These are phyloP conservation scores for Hydrolagus affinis DNA, from an alignment of 2,113 vertebrate genomes.

Conservation along the genomic window DNA sequence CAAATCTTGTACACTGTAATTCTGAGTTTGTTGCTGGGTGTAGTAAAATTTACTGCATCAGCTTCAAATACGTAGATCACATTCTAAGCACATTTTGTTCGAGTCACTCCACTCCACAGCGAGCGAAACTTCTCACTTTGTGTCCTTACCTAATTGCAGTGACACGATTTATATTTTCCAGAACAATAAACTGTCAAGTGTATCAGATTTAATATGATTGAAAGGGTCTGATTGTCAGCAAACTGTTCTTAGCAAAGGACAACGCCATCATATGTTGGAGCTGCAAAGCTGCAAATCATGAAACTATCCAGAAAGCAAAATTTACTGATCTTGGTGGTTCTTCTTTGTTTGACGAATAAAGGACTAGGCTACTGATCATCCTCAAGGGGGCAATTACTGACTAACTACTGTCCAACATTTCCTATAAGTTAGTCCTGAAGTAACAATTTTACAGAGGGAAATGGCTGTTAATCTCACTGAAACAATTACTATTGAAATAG, in stretches of 20 bases:
- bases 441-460: neutral
- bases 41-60: too few species aligned
- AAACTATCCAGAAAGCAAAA: neutral
- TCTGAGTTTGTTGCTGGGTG: neutral
- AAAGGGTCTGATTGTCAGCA: conserved; percentile 4
- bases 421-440: neutral
- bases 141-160: neutral
- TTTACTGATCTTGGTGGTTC: neutral
- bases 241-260: neutral
- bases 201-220: conserved; percentile 19
- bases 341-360: neutral
- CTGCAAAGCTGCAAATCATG: neutral
- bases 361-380: too few species aligned
- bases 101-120: too few species aligned
- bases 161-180: conserved; percentile 2
- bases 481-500: neutral
- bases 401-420: too few species aligned
- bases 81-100: too few species aligned
- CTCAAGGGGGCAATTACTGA: neutral
- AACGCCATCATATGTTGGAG: conserved; percentile 2
- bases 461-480: neutral
- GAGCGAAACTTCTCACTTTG: neutral
- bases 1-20: neutral
- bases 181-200: conserved; percentile 14
- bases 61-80: too few species aligned